Evolutionary conservation across 2,888 invertebrate species (phyloP), one percentile per base, ranked within the genome.

Genomic region (Argyresthia albistria): DNA sequence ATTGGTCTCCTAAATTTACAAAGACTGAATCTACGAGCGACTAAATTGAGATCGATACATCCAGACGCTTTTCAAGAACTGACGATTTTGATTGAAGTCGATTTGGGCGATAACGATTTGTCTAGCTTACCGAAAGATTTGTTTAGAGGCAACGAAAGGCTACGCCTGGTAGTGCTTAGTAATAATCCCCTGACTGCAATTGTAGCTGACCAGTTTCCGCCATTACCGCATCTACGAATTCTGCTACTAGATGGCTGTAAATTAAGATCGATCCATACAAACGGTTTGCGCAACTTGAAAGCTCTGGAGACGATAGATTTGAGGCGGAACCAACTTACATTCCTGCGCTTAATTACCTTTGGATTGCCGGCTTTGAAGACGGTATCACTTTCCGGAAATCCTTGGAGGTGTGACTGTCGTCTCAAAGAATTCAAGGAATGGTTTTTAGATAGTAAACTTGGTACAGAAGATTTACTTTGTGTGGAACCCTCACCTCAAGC

Each of bases 351-450:
- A 80, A 82, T 78, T 73, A 84, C 86, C 39, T 86, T 92, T 73
- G 93, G 93, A 56, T 89, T 95, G 67, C 90, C 91, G 43, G 93
- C 92, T 62, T 88, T 97, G 55, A 96, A 95, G 78, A 94, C 95
- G 1, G 87, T 97, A 37, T 91, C 92, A 10, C 76, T 97, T 52
- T 94, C 95, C 58, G 93, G 93, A 36, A 97, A 97, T 76, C 95
- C 94, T 6, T 97, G 97, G 97, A 90, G 90, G 66, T 97, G 97
- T 74, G 96, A 97, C 73, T 97, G 97, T 76, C 91, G 93, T 58
- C 78, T 97, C 55, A 90, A 95, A 51, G 93, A 93, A 55, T 95
- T 97, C 64, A 91, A 96, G 55, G 92, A 92, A 61, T 96, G 96
- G 95, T 92, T 95, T 70, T 89, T 95, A 52, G 89, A 91, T 51